Evolutionary conservation across 2,888 invertebrate species (phyloP).

Genomic region (Drosophila multiciliata): DNA sequence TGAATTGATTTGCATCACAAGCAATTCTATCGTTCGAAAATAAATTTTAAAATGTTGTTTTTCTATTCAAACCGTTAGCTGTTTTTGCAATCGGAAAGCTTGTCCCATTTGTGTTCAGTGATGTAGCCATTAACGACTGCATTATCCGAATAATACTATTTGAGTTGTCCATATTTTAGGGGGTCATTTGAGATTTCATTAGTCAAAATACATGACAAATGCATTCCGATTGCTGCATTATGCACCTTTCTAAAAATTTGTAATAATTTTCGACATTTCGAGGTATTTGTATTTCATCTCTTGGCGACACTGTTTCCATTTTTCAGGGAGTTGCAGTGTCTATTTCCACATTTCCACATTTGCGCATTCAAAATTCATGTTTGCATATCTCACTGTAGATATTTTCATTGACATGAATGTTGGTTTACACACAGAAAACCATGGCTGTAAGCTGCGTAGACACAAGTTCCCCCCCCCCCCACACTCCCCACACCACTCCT

Average conservation of each 20-base stretch:
- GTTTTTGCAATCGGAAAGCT: neutral
- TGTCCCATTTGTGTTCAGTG: neutral
- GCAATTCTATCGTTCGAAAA: neutral
- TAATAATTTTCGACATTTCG: slow-evolving; percentile 39
- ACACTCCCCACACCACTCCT: neutral
- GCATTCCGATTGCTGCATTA: slow-evolving; percentile 9
- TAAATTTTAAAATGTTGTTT: neutral
- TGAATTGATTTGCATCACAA: neutral
- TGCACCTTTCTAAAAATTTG: slow-evolving; percentile 26
- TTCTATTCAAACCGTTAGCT: neutral
- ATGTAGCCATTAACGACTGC: neutral
- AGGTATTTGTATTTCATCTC: neutral
- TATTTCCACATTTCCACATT: slow-evolving; percentile 29
- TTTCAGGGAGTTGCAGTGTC: neutral
- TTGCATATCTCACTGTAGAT: slow-evolving; percentile 72
- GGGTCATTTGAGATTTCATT: neutral
- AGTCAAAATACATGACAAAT: slow-evolving; percentile 20
- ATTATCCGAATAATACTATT: neutral
- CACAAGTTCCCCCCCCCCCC: neutral
- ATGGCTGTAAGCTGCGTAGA: slow-evolving; percentile 36
- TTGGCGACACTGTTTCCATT: neutral
- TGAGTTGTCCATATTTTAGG: too few species aligned
- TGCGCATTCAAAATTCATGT: slow-evolving; percentile 65
- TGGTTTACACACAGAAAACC: slow-evolving; percentile 57
- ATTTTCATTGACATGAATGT: slow-evolving; percentile 76